A percentile compares a stretch with the other conserved stretches of the same genome.
Evolutionary conservation across 2,797 vertebrate genomes (phyloP).

Genomic region (Macrochelys suwanniensis): DNA sequence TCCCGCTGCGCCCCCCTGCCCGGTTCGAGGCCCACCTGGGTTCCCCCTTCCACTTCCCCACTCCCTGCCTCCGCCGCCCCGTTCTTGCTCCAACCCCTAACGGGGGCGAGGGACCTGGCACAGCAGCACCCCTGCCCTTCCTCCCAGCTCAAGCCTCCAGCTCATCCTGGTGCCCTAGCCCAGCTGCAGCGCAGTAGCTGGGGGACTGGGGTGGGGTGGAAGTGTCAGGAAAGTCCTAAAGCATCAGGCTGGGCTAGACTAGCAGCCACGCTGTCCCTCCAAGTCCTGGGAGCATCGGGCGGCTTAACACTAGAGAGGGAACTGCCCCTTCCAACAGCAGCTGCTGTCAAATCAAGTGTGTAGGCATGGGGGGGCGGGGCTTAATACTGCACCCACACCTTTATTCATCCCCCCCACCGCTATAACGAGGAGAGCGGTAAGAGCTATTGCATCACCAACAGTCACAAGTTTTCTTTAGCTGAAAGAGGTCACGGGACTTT

Average conservation of each 20-base stretch:
- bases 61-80: neutral
- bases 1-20: neutral
- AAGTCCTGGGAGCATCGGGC: neutral
- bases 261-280: too few species aligned
- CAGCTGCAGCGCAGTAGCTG: neutral
- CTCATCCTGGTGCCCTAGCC: neutral
- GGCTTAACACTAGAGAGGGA: neutral
- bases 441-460: neutral
- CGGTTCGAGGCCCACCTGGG: neutral
- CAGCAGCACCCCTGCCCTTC: neutral
- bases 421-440: neutral
- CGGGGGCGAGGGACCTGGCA: accelerated
- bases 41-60: neutral
- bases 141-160: neutral
- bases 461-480: neutral
- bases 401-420: neutral
- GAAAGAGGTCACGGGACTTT: neutral
- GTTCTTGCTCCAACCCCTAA: neutral
- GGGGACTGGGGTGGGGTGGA: neutral
- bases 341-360: neutral
- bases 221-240: neutral
- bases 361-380: accelerated
- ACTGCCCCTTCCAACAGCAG: neutral
- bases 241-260: too few species aligned
- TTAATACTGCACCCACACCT: neutral